Evolutionary conservation across 2,888 invertebrate genomes (phyloP), one percentile per base, ranked within the genome.

Genomic region (Cataglyphis rosenhaueri): DNA sequence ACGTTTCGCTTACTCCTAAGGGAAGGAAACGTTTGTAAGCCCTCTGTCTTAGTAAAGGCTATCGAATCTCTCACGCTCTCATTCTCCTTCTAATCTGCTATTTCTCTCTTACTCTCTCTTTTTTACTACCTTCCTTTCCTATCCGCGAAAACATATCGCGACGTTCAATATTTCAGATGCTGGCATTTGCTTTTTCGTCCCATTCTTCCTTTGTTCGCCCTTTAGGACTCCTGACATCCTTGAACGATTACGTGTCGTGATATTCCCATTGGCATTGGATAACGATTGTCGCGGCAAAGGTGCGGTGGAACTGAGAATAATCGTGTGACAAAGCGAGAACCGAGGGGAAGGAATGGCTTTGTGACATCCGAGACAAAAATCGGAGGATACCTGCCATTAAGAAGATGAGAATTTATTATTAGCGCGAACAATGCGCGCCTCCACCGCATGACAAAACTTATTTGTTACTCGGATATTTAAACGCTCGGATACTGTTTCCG

Each of bases 371-470:
- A 83, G 85, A 89, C 87, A 88, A 88, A 89, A 87, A 87, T 88
- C 82, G 71, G 38, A 59, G 65, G 62, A 84, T 61, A 32, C 76
- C 73, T 41, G 84, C 84, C 86, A 84, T 87, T 86, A 81, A 75
- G 57, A n/a, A 86, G 84, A 88, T 87, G 89, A 86, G 84, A 87
- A 89, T 86, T 87, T 89, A 86, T 89, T 73, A 81, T 59, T 71
- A 41, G 70, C 78, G 55, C 78, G 76, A 21, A 41, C 18, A 32
- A 57, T 48, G n/a, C 48, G 48, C 44, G 44, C 41, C 21, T 10
- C 21, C 59, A 41, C 21, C 70, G 52, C 52, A n/a, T 70, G 70
- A 70, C 59, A 79, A 71, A 71, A 59, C 78, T 25, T 79, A 79
- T 79, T 79, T 79, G 78, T 79, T 71, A 79, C 44, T 32, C 73